phyloP scores from a whole-genome alignment of 2,113 vertebrate genomes.

The Narcine bancroftii region DNA sequence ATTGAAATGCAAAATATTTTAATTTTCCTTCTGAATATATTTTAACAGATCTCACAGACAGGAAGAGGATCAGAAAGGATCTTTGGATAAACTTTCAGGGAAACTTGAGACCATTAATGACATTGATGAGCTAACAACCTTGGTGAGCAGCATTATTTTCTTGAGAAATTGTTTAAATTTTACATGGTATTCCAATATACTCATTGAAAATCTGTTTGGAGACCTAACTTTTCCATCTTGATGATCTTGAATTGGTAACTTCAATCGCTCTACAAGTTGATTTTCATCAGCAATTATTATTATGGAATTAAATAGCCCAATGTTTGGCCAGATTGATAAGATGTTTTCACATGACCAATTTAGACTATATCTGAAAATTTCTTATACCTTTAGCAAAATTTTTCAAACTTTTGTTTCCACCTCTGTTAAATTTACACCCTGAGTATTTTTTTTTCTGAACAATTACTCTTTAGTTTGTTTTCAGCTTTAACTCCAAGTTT shows the following conservation, averaged over 20 bases:
- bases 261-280: not conserved
- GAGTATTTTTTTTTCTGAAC: not conserved
- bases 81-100: constrained; percentile 62
- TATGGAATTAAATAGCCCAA: not conserved
- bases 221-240: not conserved
- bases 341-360: not conserved
- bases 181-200: not conserved
- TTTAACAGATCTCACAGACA: constrained; percentile 47
- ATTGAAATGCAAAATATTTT: constrained; percentile 25
- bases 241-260: not conserved
- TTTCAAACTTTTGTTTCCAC: no score
- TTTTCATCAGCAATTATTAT: not conserved
- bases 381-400: no score
- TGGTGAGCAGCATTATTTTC: constrained; percentile 61
- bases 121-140: constrained; percentile 74
- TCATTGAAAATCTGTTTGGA: not conserved
- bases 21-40: constrained; percentile 37
- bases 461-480: not conserved
- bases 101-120: constrained; percentile 71
- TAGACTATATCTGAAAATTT: not conserved
- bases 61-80: constrained; percentile 65
- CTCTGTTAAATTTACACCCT: no score
- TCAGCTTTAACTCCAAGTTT: not conserved
- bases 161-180: not conserved
- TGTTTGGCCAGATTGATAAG: not conserved